Evolutionary conservation across 2,797 vertebrate genomes (phyloP), one percentile per base, ranked within the genome.

Genomic region (Fratercula arctica): DNA sequence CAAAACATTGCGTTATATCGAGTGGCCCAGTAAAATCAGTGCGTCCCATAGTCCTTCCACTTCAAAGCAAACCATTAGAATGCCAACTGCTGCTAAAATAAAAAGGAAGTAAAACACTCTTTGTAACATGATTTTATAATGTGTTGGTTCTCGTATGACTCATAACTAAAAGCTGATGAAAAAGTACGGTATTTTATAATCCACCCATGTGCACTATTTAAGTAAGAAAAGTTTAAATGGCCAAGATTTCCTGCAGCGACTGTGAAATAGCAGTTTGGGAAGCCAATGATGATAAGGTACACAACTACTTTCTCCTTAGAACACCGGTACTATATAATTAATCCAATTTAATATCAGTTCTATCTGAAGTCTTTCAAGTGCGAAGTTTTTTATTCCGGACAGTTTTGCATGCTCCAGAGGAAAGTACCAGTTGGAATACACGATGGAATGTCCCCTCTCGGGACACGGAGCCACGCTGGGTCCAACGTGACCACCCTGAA

Each of bases 401-500:
- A 59, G 15, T 50, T 84, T 26, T 74, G 41, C 3, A 7, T 45
- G 26, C 23, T 50, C 6, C 16, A 53, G 17, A 72, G 37, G 33
- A n/a, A 25, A 60, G n/a, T 21, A 7, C 9, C 41, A 43, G 46
- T 6, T 25, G 13, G n/a, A 50, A 41, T 1, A 57, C 2, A 10
- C 6, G 26, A 69, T 0, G 16, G 3, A 63, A 7, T 12, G 35
- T 33, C 8, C 11, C 16, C 6, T 17, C 25, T 26, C 10, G 9
- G 23, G 26, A 57, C 53, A n/a, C 3, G 2, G 1, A 33, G 18
- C 16, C 15, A 16, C 1, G 3, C 13, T 5, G 20, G 5, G 25
- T 28, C n/a, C 6, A 13, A 0, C 1, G 3, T 6, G 16, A 35
- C 5, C 16, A 2, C 8, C 17, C 37, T 53, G 48, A 43, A 48